Base-by-base conservation (phyloP, 2,888 invertebrate genomes). In the Timandra comae region DNA sequence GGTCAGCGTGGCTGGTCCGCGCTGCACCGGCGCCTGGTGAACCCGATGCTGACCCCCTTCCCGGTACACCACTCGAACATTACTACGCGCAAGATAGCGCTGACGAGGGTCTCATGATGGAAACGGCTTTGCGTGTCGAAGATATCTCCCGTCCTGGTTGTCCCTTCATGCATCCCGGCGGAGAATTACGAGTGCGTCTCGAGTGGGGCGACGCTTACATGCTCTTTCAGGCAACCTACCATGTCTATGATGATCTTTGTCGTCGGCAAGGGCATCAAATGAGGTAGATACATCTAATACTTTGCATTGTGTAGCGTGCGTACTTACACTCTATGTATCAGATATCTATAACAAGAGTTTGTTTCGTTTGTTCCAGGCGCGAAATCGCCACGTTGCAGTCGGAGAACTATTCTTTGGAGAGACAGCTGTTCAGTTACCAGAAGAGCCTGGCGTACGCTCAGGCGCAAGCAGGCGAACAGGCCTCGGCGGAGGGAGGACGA, bases 191-290 rank as follows among this genome's bases (percentile, higher is more conserved):
- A 9, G 90, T 94, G 12, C 91, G 94, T 48, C 88, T 94, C 29
- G 94, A 94, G 63, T 94, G 94, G 94, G 89, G 91, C 55, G 93
- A 94, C 67, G 92, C 92, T 30, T 92, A 93, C 60, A 82, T 94
- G 34, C 88, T 94, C 36, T 92, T 93, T 70, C 92, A 93, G 70
- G 92, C 93, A 40, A 91, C 91, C 40, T 94, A 94, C 73, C 93
- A 93, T 77, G 91, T 92, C 62, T 92, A 93, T 68, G 94, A 94
- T 68, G 94, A 94, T 73, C 90, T 94, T 26, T 90, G 91, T 55
- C 88, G 93, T 47, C 82, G 92, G 41, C 94, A 94, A 72, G 92
- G 92, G 69, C 92, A 92, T 63, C 94, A 94, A 67, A 94, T 94
- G 94, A 90, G 91, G 93, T 92, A 73, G 63, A n/a, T n/a, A 67